Evolutionary conservation across 2,888 invertebrate species (phyloP).

Genomic region (Lycia hirtaria): DNA sequence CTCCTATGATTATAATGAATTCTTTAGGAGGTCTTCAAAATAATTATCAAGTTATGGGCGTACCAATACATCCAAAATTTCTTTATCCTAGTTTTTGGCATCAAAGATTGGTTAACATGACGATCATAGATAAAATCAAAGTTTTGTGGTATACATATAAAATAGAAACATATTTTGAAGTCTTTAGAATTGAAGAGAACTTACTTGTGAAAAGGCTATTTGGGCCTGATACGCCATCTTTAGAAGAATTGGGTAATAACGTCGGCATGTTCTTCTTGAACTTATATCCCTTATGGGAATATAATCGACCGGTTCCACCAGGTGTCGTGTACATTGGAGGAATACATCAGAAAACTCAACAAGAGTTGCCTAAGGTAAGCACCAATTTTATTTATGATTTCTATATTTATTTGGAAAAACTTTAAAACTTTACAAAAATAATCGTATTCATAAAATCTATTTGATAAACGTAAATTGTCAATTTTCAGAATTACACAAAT

Average conservation of each 20-base stretch:
- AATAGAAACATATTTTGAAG: neutral
- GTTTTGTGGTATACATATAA: conserved; percentile 13
- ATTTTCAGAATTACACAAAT: too few relatives aligned
- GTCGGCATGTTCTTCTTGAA: conserved; percentile 71
- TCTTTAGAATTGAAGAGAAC: conserved; percentile 25
- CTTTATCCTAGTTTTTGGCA: conserved; percentile 32
- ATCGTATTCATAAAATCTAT: too few relatives aligned
- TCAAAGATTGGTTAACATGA: conserved; percentile 19
- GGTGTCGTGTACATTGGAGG: conserved; percentile 70
- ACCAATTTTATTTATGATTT: neutral
- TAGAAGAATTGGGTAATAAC: conserved; percentile 47
- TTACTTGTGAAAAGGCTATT: conserved; percentile 40
- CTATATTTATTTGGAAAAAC: neutral
- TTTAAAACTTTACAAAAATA: too few relatives aligned
- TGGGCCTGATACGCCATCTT: conserved; percentile 46
- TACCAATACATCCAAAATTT: conserved; percentile 42
- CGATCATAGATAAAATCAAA: conserved; percentile 42
- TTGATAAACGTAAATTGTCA: too few relatives aligned
- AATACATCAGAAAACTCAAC: conserved; percentile 61
- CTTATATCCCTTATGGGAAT: conserved; percentile 61
- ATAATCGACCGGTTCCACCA: conserved; percentile 65
- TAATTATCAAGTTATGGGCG: conserved; percentile 41
- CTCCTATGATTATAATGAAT: conserved; percentile 52
- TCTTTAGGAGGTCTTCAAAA: conserved; percentile 46
- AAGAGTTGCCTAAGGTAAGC: conserved; percentile 66